Evolutionary conservation across 2,113 vertebrate species (phyloP).

Genomic region (Nestor notabilis): DNA sequence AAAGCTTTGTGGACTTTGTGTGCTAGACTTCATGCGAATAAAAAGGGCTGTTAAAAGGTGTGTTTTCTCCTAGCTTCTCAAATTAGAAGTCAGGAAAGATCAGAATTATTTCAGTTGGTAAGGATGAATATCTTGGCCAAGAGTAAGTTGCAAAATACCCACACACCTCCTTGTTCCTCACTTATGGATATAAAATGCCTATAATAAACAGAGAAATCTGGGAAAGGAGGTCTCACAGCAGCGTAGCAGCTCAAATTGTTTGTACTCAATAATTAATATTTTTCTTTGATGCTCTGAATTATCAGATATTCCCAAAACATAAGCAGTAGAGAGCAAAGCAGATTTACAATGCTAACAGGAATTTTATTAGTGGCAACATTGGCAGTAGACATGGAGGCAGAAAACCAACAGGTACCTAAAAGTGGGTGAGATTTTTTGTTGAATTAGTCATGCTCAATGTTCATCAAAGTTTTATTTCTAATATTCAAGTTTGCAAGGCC

Average conservation of each 20-base stretch:
- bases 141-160: slow-evolving; percentile 38
- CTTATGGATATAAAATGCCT: slow-evolving; percentile 25
- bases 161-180: slow-evolving; percentile 21
- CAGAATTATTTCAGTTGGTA: background rate
- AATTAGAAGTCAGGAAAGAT: background rate
- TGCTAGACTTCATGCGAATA: background rate
- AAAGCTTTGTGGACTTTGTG: background rate
- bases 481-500: background rate
- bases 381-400: background rate
- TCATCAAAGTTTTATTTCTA: background rate
- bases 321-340: slow-evolving; percentile 20
- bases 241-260: slow-evolving; percentile 7
- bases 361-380: slow-evolving; percentile 24
- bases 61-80: background rate
- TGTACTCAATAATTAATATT: slow-evolving; percentile 41
- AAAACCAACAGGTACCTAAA: background rate
- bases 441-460: background rate
- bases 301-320: slow-evolving; percentile 22
- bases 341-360: background rate
- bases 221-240: slow-evolving; percentile 5
- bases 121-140: slow-evolving; percentile 36
- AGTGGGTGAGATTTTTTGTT: background rate
- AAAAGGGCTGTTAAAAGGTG: background rate
- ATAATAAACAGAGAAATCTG: slow-evolving; percentile 32
- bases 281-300: slow-evolving; percentile 53